Percentiles rank a stretch among this genome's conserved stretches.
phyloP scores from a whole-genome alignment of 1,140 invertebrate species.

The Phenacoccus solenopsis region DNA sequence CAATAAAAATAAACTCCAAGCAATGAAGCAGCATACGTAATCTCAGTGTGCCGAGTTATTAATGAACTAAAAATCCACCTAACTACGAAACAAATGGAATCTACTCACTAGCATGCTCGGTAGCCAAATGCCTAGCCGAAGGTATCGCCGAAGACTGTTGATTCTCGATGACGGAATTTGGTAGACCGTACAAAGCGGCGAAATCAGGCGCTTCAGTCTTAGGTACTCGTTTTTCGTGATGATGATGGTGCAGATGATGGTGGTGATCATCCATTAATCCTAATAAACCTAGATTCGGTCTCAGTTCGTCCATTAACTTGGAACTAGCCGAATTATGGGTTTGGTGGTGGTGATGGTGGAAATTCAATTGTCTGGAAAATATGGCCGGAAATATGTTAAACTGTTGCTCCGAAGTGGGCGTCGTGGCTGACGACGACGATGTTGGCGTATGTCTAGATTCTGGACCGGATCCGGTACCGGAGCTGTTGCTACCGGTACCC shows the following conservation, averaged over 20 bases:
- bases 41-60: too few relatives aligned
- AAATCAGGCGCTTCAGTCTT: slow-evolving; percentile 60
- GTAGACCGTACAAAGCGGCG: slow-evolving; percentile 50
- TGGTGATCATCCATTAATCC: slow-evolving; percentile 57
- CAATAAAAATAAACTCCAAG: too few relatives aligned
- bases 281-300: slow-evolving; percentile 64
- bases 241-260: slow-evolving; percentile 37
- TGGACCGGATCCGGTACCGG: slow-evolving; percentile 13
- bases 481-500: slow-evolving; percentile 11
- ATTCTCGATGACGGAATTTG: slow-evolving; percentile 27
- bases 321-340: slow-evolving; percentile 17
- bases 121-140: slow-evolving; percentile 35
- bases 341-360: slow-evolving; percentile 32
- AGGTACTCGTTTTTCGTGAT: slow-evolving; percentile 28
- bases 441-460: slow-evolving; percentile 6
- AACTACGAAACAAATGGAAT: not conserved
- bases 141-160: slow-evolving; percentile 42
- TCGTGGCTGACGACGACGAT: slow-evolving; percentile 11
- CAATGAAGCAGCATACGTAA: too few relatives aligned
- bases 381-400: slow-evolving; percentile 82
- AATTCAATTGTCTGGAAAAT: slow-evolving; percentile 73
- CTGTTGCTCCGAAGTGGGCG: slow-evolving; percentile 46
- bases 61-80: too few relatives aligned
- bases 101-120: slow-evolving; percentile 43
- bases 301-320: slow-evolving; percentile 68